Conservation (phyloP, 2,888 invertebrate genomes). For the Seladonia tumulorum region DNA sequence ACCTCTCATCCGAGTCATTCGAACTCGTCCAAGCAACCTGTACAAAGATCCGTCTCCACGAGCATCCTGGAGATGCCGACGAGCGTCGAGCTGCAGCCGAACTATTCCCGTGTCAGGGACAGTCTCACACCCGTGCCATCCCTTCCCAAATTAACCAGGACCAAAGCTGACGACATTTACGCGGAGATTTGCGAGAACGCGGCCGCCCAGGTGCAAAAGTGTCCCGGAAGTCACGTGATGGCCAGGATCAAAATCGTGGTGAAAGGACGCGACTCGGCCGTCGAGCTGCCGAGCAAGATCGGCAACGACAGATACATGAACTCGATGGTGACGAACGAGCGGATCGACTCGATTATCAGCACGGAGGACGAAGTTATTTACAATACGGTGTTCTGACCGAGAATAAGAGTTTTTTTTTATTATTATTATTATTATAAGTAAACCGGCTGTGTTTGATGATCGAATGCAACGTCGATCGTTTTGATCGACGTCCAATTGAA, state of each 20-base stretch:
- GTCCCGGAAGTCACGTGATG: slow-evolving; percentile 81
- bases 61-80: slow-evolving; percentile 80
- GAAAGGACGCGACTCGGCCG: slow-evolving; percentile 72
- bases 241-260: slow-evolving; percentile 82
- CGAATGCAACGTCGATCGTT: slow-evolving; percentile 32
- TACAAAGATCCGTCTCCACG: slow-evolving; percentile 82
- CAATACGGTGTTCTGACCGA: slow-evolving; percentile 79
- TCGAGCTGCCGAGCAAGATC: slow-evolving; percentile 52
- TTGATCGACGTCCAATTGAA: slow-evolving; percentile 38
- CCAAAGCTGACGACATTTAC: slow-evolving; percentile 81
- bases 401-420: slow-evolving; percentile 20
- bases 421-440: slow-evolving; percentile 50
- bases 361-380: slow-evolving; percentile 82
- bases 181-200: slow-evolving; percentile 81
- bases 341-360: slow-evolving; percentile 79
- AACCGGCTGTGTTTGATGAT: slow-evolving; percentile 68
- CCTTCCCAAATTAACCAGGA: slow-evolving; percentile 66
- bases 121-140: slow-evolving; percentile 79
- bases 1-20: slow-evolving; percentile 75
- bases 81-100: slow-evolving; percentile 79
- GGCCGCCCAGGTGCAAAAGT: slow-evolving; percentile 69
- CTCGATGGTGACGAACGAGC: slow-evolving; percentile 76
- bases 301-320: slow-evolving; percentile 76
- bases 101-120: slow-evolving; percentile 81
- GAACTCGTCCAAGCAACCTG: slow-evolving; percentile 77